Evolutionary conservation across 1,140 invertebrate species (phyloP), one percentile per base, ranked within the genome.

Genomic region (Apis dorsata): DNA sequence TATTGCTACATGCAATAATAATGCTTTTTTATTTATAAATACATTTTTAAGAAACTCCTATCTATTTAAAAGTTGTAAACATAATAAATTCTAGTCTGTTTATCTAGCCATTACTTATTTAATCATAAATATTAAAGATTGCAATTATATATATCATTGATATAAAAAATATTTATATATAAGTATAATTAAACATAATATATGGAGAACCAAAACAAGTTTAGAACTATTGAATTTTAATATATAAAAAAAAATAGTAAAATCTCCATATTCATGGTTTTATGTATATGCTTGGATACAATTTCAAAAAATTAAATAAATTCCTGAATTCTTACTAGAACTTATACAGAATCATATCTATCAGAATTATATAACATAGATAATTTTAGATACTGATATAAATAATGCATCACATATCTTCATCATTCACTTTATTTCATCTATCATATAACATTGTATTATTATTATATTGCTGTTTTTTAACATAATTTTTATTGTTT

Each of bases 81-180:
- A 60, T 88, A 89, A 88, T 86, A 59, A 71, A 87, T 85, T 76
- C 91, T 91, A 92, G 91, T 91, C 90, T 88, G 75, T 84, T 79
- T 72, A 49, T 89, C 84, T 91, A 91, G 87, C 83, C 81, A 90
- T 76, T 87, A 89, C 77, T 83, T 84, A 86, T 85, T 86, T 68
- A 69, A 81, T 53, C 53, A 80, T 72, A 79, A 82, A 72, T 60
- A 85, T 87, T 55, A 60, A 78, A n/a, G n/a, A 80, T 83, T 85
- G 59, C 75, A 82, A 89, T 76, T 66, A 78, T 83, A 87, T 24
- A 24, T 28, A 63, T 28, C 76, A 79, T 87, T 81, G 66, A 65
- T 85, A 62, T 89, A 87, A 81, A 77, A 72, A 66, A 84, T 74
- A 70, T 86, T 85, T 82, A 87, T 82, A 86, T 80, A 85, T 82